Percentiles rank a stretch among this genome's conserved stretches.
Evolutionary conservation across 1,140 invertebrate species (phyloP).

Genomic region (Schlechtendalia chinensis): DNA sequence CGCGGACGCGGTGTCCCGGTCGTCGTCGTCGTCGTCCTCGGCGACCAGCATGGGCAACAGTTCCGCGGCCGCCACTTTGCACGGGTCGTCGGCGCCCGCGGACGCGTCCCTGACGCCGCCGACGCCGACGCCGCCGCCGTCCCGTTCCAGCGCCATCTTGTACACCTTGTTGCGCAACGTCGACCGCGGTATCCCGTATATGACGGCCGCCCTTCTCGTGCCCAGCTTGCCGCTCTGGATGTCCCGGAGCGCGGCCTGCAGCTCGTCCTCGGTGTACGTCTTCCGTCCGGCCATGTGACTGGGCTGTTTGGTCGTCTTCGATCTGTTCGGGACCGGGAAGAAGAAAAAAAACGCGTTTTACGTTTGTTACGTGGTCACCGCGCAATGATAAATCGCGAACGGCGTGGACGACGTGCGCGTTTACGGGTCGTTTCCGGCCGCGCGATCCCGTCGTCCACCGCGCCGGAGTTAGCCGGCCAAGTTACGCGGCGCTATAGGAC

Average conservation of each 20-base stretch:
- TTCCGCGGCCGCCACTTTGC: not conserved
- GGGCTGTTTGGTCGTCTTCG: slow-evolving; percentile 61
- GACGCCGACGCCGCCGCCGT: slow-evolving; percentile 56
- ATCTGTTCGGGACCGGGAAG: slow-evolving; percentile 59
- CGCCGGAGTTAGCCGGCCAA: too few species aligned
- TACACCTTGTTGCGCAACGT: slow-evolving; percentile 93
- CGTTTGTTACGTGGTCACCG: too few species aligned
- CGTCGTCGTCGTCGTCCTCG: slow-evolving; percentile 61
- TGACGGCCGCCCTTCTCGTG: slow-evolving; percentile 84
- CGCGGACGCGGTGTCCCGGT: slow-evolving; percentile 60
- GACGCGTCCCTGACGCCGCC: slow-evolving; percentile 55
- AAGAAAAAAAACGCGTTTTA: too few species aligned
- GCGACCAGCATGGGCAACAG: not conserved
- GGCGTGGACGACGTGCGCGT: too few species aligned
- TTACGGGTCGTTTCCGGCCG: too few species aligned
- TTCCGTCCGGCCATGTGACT: slow-evolving; percentile 64
- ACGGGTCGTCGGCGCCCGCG: slow-evolving; percentile 11
- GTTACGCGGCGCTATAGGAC: too few species aligned
- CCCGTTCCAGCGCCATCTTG: slow-evolving; percentile 74
- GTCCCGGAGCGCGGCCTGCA: slow-evolving; percentile 84
- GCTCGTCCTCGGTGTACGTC: slow-evolving; percentile 87
- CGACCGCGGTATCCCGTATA: slow-evolving; percentile 93
- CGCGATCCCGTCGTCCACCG: too few species aligned
- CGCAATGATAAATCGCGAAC: too few species aligned
- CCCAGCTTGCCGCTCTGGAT: slow-evolving; percentile 90